Percentiles rank a stretch among this genome's conserved stretches.
These are phyloP conservation scores for Turdus rufiventris DNA, from an alignment of 2,113 vertebrate genomes.

Conservation along the genomic window DNA sequence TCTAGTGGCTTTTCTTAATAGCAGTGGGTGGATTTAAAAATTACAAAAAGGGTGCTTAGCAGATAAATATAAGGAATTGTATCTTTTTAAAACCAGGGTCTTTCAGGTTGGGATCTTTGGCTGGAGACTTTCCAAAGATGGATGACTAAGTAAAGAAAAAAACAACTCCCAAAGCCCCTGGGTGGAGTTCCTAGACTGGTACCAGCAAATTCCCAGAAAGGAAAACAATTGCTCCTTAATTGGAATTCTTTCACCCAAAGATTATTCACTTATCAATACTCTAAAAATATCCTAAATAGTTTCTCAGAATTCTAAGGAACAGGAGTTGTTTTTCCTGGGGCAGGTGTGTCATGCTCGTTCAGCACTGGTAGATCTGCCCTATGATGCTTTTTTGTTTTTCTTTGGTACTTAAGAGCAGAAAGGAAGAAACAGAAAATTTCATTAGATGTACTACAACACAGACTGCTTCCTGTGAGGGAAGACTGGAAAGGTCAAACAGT, in stretches of 20 bases:
- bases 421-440: not conserved
- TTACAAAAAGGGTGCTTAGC: not conserved
- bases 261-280: constrained; percentile 40
- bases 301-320: not conserved
- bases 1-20: not conserved
- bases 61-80: constrained; percentile 20
- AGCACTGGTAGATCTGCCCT: rapidly evolving
- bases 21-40: not conserved
- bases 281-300: not conserved
- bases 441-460: not conserved
- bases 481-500: not conserved
- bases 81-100: constrained; percentile 56
- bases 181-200: constrained; percentile 55
- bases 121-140: constrained; percentile 62
- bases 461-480: not conserved
- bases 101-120: constrained; percentile 60
- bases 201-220: constrained; percentile 66
- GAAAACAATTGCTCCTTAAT: constrained; percentile 38
- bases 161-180: constrained; percentile 69
- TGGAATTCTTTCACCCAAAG: constrained; percentile 41
- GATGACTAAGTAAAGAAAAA: constrained; percentile 69
- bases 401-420: not conserved
- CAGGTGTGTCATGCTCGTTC: not conserved
- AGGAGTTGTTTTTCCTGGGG: not conserved
- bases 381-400: not conserved